phyloP scores from a whole-genome alignment of 35 echinoderm and acorn worm genomes.

The Chiridota heheva region DNA sequence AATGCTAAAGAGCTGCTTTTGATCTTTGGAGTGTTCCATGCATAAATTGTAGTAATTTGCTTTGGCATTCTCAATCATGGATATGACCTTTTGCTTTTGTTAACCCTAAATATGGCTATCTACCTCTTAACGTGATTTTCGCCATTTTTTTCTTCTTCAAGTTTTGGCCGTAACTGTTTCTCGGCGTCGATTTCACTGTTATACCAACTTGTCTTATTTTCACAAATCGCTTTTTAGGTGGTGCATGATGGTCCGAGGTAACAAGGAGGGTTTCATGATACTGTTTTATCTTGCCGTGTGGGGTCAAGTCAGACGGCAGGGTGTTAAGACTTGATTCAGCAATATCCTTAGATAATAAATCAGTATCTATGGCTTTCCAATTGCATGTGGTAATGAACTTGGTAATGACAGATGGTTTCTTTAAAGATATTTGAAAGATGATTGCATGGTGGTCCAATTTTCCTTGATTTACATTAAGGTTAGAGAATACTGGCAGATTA shows the following conservation, averaged over 20 bases:
- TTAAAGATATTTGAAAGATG: neutral
- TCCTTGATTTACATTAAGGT: neutral
- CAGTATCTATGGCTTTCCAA: neutral
- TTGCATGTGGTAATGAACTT: neutral
- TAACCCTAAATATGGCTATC: slow-evolving; percentile 34
- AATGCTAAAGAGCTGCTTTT: slow-evolving; percentile 22
- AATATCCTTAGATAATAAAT: neutral
- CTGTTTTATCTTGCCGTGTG: neutral
- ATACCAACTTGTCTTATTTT: slow-evolving; percentile 28
- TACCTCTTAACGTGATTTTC: slow-evolving; percentile 29
- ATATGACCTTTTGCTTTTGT: slow-evolving; percentile 8
- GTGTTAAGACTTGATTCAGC: neutral
- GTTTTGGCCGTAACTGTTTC: slow-evolving; percentile 13
- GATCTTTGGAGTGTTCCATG: neutral
- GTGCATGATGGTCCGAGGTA: slow-evolving; percentile 22
- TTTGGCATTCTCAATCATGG: slow-evolving; percentile 15
- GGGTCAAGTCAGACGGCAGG: neutral
- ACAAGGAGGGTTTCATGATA: slow-evolving; percentile 9
- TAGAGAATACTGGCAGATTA: neutral
- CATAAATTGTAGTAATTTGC: slow-evolving; percentile 16
- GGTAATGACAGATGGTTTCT: neutral
- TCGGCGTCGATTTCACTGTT: slow-evolving; percentile 11
- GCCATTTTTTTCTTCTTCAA: slow-evolving; percentile 38
- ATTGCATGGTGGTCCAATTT: slow-evolving; percentile 2
- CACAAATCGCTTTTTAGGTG: neutral